phyloP scores from a whole-genome alignment of 2,113 vertebrate species.

The Mesocricetus auratus region DNA sequence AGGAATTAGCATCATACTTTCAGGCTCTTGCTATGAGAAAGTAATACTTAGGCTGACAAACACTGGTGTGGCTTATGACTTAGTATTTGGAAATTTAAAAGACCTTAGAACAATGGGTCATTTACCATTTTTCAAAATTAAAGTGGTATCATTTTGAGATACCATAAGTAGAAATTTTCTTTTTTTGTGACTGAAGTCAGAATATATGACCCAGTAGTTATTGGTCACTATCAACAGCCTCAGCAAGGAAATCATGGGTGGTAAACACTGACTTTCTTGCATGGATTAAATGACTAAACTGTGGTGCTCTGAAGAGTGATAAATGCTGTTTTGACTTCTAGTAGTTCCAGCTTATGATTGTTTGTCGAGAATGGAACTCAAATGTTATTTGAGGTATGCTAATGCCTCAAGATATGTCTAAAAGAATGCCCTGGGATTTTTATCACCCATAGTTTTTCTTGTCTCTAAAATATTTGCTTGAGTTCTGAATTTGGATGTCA shows the following conservation, averaged over 20 bases:
- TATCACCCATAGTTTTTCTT: background rate
- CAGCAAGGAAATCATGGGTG: accelerated
- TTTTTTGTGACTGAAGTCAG: background rate
- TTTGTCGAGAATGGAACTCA: background rate
- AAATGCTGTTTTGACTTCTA: background rate
- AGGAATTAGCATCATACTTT: background rate
- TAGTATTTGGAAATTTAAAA: background rate
- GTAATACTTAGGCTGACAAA: background rate
- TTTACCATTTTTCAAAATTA: background rate
- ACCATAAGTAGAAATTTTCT: background rate
- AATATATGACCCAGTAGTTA: too few species aligned
- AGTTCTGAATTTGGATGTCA: background rate
- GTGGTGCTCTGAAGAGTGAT: background rate
- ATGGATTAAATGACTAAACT: background rate
- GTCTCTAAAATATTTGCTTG: background rate
- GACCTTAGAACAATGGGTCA: background rate
- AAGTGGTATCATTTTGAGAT: background rate
- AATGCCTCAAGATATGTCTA: background rate
- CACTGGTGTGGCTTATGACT: accelerated
- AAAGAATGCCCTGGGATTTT: background rate
- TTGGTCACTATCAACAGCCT: background rate
- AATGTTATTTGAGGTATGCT: background rate
- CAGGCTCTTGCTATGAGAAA: background rate
- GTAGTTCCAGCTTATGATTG: background rate
- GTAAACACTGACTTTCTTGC: background rate